Evolutionary conservation across 2,888 invertebrate species (phyloP).

Genomic region (Harpalus rubripes): DNA sequence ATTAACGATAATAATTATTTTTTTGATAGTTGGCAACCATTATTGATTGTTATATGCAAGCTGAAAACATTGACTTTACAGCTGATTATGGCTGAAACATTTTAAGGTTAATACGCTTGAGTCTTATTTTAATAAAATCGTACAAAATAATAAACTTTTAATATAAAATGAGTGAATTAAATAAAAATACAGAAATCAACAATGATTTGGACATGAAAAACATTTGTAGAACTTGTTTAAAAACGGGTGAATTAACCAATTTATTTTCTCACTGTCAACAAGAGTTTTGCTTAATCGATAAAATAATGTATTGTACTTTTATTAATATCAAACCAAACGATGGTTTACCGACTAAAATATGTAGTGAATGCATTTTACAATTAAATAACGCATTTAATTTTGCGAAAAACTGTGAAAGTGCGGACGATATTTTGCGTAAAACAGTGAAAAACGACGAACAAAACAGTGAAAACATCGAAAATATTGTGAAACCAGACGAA

Average conservation of each 20-base stretch:
- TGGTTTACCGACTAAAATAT: not conserved
- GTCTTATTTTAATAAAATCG: too few species aligned
- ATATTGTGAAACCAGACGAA: not conserved
- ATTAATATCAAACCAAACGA: not conserved
- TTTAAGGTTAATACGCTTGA: too few species aligned
- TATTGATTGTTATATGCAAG: too few species aligned
- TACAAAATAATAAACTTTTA: too few species aligned
- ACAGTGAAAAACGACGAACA: not conserved
- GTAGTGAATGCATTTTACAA: not conserved
- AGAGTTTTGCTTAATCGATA: not conserved
- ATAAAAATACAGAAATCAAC: too few species aligned
- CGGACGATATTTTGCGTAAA: not conserved
- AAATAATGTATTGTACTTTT: not conserved
- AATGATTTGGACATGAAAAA: too few species aligned
- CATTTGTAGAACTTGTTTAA: not conserved
- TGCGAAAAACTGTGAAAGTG: not conserved
- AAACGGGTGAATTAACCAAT: not conserved
- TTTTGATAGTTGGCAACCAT: too few species aligned
- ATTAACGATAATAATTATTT: too few species aligned
- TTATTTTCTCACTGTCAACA: not conserved
- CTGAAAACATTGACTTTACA: too few species aligned
- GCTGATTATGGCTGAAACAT: too few species aligned
- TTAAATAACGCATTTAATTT: not conserved
- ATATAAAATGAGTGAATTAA: too few species aligned
- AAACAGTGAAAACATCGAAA: not conserved